Evolutionary conservation across 2,888 invertebrate species (phyloP).

Genomic region (Eudasyphora cyanicolor): DNA sequence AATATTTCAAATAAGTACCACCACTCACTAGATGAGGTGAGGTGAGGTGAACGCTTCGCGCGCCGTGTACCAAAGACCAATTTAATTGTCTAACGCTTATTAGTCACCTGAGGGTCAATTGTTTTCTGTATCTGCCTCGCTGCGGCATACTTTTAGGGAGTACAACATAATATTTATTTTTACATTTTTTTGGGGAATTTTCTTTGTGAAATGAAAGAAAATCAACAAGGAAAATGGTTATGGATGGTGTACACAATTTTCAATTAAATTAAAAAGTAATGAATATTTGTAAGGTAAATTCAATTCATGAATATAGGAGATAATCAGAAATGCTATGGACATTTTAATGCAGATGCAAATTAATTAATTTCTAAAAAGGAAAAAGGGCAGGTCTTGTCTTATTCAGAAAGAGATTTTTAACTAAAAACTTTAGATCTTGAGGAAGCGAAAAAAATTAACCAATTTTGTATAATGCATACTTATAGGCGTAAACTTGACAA

Average conservation of each 20-base stretch:
- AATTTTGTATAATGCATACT: not conserved
- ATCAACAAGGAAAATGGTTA: no score
- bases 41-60: not conserved
- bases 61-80: conserved; percentile 12
- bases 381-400: no score
- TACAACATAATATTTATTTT: not conserved
- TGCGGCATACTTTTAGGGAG: not conserved
- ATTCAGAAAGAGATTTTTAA: no score
- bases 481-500: no score
- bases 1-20: not conserved
- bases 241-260: not conserved
- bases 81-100: conserved; percentile 52
- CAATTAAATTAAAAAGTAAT: not conserved
- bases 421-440: no score
- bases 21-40: not conserved
- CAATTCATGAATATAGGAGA: not conserved
- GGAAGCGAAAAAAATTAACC: no score
- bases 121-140: not conserved
- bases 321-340: no score
- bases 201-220: not conserved
- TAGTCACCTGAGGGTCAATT: conserved; percentile 55
- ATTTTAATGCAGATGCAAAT: no score
- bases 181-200: not conserved
- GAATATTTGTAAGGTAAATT: not conserved
- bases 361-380: no score